Base-by-base conservation (phyloP, 2,888 invertebrate genomes). In the Plagodis pulveraria region DNA sequence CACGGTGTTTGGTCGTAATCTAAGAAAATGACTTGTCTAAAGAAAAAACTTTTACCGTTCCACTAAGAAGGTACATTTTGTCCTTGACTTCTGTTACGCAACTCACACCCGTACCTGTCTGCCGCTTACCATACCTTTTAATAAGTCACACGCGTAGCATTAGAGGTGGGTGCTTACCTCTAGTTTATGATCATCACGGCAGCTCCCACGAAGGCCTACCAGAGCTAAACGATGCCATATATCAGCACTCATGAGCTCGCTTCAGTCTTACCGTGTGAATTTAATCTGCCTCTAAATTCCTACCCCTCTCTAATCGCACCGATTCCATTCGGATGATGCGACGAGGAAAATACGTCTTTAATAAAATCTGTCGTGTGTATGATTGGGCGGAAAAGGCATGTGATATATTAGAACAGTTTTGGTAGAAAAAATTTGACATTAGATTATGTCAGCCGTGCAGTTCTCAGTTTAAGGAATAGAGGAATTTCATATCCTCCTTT, bases 201-300 rank as follows among this genome's bases (percentile, higher is more conserved):
- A 58, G 50, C 35, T 53, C 53, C 40, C 50, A 12, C 46, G 47
- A 41, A 65, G 59, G 69, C 69, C 63, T 69, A 65, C 67, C 58
- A 51, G 54, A 35, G 62, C 60, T 61, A 65, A 65, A 63, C 53
- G 62, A 60, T 49, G 43, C 55, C 55, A 65, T 69, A 71, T 65
- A 65, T 71, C 62, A 70, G 61, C 36, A 38, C 66, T 56, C 62
- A 65, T 54, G 67, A 63, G 56, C 59, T 50, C 62, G 50, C 61
- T 58, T 53, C 44, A 52, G 41, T 52, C 56, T 55, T 55, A 56
- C 56, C 54, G 50, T 61, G 66, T 34, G 66, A 69, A 65, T 68
- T 71, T 71, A 71, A 69, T 71, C 63, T 54, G n/a, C 52, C 40
- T 58, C 59, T 62, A 54, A 70, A 69, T 67, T 70, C 62, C 35